Conservation (phyloP, 2,797 vertebrate species). For the Ctenopoma kingsleyae region DNA sequence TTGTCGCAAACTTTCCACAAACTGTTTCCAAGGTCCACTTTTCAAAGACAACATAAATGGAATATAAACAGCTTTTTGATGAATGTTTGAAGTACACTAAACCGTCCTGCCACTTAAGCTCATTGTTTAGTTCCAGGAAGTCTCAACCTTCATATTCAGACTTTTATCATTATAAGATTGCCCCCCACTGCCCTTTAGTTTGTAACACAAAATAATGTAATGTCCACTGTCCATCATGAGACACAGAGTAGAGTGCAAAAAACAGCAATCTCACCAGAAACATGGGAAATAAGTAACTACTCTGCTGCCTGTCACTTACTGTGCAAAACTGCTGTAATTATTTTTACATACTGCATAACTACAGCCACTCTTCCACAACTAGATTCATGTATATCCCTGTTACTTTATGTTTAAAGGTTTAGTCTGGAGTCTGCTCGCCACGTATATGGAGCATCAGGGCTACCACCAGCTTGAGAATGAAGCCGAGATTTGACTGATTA, state of each 20-base stretch:
- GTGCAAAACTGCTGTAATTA: slow-evolving; percentile 18
- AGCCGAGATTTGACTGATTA: neutral
- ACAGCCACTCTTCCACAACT: slow-evolving; percentile 12
- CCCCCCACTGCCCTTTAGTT: neutral
- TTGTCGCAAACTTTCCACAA: neutral
- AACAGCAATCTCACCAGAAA: slow-evolving; percentile 5
- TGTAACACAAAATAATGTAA: neutral
- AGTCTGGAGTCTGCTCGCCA: neutral
- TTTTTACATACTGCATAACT: slow-evolving; percentile 25
- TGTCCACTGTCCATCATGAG: neutral
- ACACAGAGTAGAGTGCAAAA: neutral
- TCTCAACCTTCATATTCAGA: neutral
- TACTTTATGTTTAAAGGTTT: neutral
- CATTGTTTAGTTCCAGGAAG: neutral
- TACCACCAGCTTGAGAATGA: neutral
- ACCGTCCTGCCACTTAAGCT: neutral
- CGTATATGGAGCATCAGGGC: neutral
- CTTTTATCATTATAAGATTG: neutral
- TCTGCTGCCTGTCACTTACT: slow-evolving; percentile 14
- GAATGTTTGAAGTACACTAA: neutral
- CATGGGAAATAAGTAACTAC: slow-evolving; percentile 6
- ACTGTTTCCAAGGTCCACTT: neutral
- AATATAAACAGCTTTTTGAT: neutral
- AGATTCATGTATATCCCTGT: neutral
- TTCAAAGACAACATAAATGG: neutral